Percentiles rank a stretch among this genome's conserved stretches.
phyloP scores from a whole-genome alignment of 2,113 vertebrate genomes.

The Cranoglanis bouderius region DNA sequence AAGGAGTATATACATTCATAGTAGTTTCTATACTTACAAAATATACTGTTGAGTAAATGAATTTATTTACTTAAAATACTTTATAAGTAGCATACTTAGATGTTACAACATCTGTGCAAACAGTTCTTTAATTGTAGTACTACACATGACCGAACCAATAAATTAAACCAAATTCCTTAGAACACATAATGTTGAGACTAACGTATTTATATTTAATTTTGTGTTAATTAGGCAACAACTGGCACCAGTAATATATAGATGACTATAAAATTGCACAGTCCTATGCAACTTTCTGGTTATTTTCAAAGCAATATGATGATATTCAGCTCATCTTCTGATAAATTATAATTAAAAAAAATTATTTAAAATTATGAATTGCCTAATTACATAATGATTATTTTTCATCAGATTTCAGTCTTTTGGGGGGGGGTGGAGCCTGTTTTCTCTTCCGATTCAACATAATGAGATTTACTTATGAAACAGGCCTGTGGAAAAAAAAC shows the following conservation, averaged over 20 bases:
- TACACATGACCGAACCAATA: neutral
- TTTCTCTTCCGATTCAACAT: neutral
- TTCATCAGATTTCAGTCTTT: neutral
- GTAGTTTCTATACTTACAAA: slow-evolving; percentile 20
- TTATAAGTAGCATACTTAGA: slow-evolving; percentile 1
- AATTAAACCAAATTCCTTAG: neutral
- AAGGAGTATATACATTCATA: neutral
- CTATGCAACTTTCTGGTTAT: neutral
- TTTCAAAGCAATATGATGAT: neutral
- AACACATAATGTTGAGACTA: neutral
- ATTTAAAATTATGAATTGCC: neutral
- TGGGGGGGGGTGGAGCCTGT: neutral
- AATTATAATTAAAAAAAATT: neutral
- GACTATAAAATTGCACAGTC: neutral
- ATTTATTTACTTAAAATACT: neutral
- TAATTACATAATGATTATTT: neutral
- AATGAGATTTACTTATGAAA: slow-evolving; percentile 24
- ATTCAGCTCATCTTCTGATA: neutral
- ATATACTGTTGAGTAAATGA: neutral
- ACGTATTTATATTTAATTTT: neutral
- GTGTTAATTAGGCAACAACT: neutral
- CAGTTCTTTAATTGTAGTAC: neutral
- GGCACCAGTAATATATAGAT: slow-evolving; percentile 5
- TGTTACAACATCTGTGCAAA: slow-evolving; percentile 33
- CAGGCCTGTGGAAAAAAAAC: neutral